Conservation (phyloP, 2,113 vertebrate genomes). For the Struthio camelus region DNA sequence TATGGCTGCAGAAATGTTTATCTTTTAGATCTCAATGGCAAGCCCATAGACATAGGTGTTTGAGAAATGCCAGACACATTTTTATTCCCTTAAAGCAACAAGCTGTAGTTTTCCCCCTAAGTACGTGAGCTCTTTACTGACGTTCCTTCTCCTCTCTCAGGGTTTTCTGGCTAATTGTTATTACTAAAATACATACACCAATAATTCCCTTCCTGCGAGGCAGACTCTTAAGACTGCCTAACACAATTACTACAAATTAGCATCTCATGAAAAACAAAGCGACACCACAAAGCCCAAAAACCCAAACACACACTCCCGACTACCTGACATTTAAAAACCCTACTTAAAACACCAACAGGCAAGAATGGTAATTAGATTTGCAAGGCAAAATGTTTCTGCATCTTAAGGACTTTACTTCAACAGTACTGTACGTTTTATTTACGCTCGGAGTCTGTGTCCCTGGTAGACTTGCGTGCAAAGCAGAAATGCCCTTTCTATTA, state of each 20-base stretch:
- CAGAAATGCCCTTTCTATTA: neutral
- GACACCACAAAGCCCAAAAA: neutral
- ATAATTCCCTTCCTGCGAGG: constrained; percentile 28
- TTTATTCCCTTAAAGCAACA: neutral
- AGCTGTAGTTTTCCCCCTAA: neutral
- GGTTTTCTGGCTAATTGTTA: neutral
- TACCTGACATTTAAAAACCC: neutral
- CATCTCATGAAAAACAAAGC: constrained; percentile 33
- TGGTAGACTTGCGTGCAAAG: neutral
- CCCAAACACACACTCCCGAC: constrained; percentile 3
- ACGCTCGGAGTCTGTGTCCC: neutral
- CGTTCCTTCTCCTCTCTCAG: neutral
- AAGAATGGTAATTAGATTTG: neutral
- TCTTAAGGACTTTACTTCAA: neutral
- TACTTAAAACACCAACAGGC: neutral
- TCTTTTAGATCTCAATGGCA: neutral
- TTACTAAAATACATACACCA: constrained; percentile 39
- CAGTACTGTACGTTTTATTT: neutral
- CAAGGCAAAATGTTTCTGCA: neutral
- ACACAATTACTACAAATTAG: constrained; percentile 56
- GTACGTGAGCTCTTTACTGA: constrained; percentile 22
- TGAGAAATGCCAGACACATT: neutral
- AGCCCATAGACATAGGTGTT: neutral
- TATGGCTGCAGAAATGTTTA: neutral
- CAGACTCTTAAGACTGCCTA: neutral